phyloP scores from a whole-genome alignment of 2,888 invertebrate species.

The Microplitis manilae region DNA sequence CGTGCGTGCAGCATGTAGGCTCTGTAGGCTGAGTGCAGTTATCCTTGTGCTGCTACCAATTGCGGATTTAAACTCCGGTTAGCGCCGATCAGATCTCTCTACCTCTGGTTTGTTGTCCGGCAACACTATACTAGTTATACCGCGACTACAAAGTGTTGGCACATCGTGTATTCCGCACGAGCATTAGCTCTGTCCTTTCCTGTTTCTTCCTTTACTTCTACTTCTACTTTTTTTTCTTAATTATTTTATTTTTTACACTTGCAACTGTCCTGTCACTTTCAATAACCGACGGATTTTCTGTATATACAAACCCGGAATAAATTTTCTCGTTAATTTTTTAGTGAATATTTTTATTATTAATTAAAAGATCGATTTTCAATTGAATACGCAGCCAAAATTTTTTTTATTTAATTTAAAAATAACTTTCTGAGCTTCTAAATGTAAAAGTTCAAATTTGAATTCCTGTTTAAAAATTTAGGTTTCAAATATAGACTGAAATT shows the following conservation, averaged over 20 bases:
- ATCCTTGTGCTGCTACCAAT: conserved; percentile 46
- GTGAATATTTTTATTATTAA: too few species aligned
- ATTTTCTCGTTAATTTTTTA: too few species aligned
- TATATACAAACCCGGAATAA: too few species aligned
- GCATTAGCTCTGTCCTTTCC: conserved; percentile 43
- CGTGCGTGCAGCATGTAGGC: conserved; percentile 12
- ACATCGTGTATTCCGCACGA: conserved; percentile 34
- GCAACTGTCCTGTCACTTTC: conserved; percentile 25
- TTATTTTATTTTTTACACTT: conserved; percentile 1
- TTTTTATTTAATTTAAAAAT: too few species aligned
- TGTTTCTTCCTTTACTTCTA: conserved; percentile 32
- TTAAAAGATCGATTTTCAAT: too few species aligned
- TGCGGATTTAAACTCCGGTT: conserved; percentile 52
- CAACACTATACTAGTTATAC: conserved; percentile 37
- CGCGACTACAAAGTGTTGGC: conserved; percentile 48
- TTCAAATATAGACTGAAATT: too few species aligned
- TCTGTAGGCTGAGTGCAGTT: background rate
- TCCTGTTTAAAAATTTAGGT: too few species aligned
- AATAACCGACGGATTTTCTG: conserved; percentile 33
- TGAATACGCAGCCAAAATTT: too few species aligned
- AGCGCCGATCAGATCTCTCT: conserved; percentile 49
- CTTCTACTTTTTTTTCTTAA: conserved; percentile 10
- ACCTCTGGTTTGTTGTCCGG: conserved; percentile 50
- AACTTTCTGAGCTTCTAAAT: too few species aligned
- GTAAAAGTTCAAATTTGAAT: too few species aligned